Conservation (phyloP, 2,113 vertebrate species). For the Apteryx owenii region DNA sequence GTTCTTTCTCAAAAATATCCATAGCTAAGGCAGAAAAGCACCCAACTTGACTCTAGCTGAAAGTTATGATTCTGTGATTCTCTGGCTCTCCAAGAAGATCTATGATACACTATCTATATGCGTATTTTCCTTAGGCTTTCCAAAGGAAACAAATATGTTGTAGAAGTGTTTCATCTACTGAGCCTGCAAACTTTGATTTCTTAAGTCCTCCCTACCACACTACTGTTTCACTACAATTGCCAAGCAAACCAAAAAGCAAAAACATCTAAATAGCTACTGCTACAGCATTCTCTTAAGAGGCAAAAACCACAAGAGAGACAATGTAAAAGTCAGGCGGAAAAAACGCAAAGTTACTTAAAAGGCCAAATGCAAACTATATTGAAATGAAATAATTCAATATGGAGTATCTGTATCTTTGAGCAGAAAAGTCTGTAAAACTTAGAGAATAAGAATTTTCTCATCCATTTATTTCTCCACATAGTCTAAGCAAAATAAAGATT, state of each 20-base stretch:
- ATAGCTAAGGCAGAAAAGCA: background rate
- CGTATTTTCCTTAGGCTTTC: background rate
- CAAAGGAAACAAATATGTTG: background rate
- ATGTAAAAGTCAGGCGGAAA: background rate
- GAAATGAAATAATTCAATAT: background rate
- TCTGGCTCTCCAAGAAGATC: background rate
- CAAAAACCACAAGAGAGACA: background rate
- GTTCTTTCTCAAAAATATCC: background rate
- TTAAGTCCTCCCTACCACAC: background rate
- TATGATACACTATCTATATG: fast-evolving
- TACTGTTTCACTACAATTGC: background rate
- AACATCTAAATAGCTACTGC: background rate
- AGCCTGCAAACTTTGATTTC: background rate
- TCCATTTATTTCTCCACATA: background rate
- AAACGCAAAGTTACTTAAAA: background rate
- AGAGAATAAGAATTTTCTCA: background rate
- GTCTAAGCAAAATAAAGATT: background rate
- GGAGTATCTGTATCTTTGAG: background rate
- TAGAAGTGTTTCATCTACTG: background rate
- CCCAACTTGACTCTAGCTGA: background rate
- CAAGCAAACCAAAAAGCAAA: background rate
- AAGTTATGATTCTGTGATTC: background rate
- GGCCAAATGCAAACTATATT: background rate
- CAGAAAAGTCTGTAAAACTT: background rate
- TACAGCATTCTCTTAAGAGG: background rate